These are phyloP conservation scores for Borostomias antarcticus DNA, from an alignment of 2,797 vertebrate genomes.

Conservation along the genomic window DNA sequence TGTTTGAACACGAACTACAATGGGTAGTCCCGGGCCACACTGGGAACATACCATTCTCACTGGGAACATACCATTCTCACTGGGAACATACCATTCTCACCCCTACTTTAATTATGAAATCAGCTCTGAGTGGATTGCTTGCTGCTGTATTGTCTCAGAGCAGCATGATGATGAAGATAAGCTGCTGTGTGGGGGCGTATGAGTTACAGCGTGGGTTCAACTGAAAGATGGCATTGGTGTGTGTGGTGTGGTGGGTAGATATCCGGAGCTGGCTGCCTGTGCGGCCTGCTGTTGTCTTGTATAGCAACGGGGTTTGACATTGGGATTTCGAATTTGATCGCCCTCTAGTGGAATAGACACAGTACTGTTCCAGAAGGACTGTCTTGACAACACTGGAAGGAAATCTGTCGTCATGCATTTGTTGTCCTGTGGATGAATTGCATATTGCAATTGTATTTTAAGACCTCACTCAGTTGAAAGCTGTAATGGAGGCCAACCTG, in stretches of 20 bases:
- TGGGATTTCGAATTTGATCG: conserved; percentile 25
- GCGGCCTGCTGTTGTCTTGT: background rate
- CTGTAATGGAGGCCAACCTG: background rate
- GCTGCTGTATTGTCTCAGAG: conserved; percentile 55
- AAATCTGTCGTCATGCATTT: background rate
- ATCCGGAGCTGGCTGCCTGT: background rate
- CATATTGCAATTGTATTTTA: background rate
- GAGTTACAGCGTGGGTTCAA: background rate
- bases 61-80: too few species aligned
- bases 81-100: conserved; percentile 57
- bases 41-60: too few species aligned
- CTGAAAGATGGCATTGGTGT: background rate
- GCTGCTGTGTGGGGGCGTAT: background rate
- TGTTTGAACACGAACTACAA: too few species aligned
- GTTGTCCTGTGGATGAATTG: background rate
- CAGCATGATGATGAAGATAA: background rate
- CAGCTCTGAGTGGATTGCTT: conserved; percentile 38
- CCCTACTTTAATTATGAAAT: conserved; percentile 45
- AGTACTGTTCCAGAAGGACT: background rate
- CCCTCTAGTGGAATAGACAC: conserved; percentile 37
- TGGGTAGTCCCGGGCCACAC: too few species aligned
- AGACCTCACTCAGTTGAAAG: background rate
- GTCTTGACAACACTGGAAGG: too few species aligned
- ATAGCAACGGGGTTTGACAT: background rate
- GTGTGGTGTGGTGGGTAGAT: background rate